These are phyloP conservation scores for Zosterops hypoxanthus DNA, from an alignment of 2,113 vertebrate genomes.

Conservation along the genomic window DNA sequence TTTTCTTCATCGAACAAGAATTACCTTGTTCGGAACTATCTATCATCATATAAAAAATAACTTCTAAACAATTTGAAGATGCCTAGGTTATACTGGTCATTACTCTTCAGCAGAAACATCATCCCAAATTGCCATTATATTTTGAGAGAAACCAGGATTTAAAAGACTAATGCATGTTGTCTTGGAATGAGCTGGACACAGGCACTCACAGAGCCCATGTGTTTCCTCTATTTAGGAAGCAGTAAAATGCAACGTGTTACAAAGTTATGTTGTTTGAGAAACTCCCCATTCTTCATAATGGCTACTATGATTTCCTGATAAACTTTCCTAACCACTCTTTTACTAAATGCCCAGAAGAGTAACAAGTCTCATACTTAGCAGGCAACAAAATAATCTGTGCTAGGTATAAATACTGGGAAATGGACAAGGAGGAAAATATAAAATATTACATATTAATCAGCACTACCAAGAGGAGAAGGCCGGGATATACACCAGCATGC, in stretches of 20 bases:
- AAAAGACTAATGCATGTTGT: rapidly evolving
- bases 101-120: not conserved
- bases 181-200: not conserved
- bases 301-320: not conserved
- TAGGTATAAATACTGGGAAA: not conserved
- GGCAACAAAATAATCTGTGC: not conserved
- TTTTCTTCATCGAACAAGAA: not conserved
- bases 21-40: not conserved
- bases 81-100: not conserved
- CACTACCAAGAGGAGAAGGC: not conserved
- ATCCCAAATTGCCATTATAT: not conserved
- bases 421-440: not conserved
- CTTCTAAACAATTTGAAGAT: not conserved
- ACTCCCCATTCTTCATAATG: rapidly evolving
- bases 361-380: not conserved
- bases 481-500: not conserved
- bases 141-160: not conserved
- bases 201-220: rapidly evolving
- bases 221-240: not conserved
- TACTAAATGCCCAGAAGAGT: not conserved
- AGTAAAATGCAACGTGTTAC: not conserved
- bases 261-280: not conserved
- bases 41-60: not conserved
- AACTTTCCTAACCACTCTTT: not conserved
- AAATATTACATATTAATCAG: not conserved